A percentile compares a stretch with the other conserved stretches of the same genome.
Evolutionary conservation across 2,113 vertebrate species (phyloP).

Genomic region (Python bivittatus): DNA sequence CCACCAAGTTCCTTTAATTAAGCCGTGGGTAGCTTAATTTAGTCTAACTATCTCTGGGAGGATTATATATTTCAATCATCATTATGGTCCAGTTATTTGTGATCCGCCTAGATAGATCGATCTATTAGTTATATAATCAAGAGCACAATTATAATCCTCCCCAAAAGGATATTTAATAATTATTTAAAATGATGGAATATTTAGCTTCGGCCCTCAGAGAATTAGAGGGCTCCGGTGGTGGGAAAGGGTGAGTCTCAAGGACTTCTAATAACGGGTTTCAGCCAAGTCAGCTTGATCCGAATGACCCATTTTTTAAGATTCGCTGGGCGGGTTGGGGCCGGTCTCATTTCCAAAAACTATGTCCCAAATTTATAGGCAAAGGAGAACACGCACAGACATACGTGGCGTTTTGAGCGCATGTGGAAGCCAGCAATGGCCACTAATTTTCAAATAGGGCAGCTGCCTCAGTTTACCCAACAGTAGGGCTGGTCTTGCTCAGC

Average conservation of each 20-base stretch:
- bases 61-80: conserved; percentile 81
- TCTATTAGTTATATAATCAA: conserved; percentile 74
- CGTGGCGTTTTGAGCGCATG: background rate
- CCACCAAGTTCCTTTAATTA: conserved; percentile 73
- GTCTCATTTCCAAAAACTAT: background rate
- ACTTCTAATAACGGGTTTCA: conserved; percentile 18
- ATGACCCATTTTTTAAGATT: background rate
- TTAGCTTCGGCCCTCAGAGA: conserved; percentile 63
- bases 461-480: background rate
- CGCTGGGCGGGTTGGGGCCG: too few species aligned
- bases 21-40: conserved; percentile 74
- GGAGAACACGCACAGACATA: background rate
- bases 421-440: background rate
- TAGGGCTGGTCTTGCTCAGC: too few species aligned
- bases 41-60: conserved; percentile 79
- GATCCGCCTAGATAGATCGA: conserved; percentile 68
- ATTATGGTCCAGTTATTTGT: conserved; percentile 76
- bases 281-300: background rate
- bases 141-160: conserved; percentile 75
- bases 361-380: background rate
- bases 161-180: conserved; percentile 71
- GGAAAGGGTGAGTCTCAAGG: conserved; percentile 43
- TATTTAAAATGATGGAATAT: conserved; percentile 63
- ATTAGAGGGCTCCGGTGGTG: conserved; percentile 47
- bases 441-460: background rate